Percentiles rank a stretch among this genome's conserved stretches.
Conservation (phyloP, 2,797 vertebrate species). For the Pipistrellus kuhlii region DNA sequence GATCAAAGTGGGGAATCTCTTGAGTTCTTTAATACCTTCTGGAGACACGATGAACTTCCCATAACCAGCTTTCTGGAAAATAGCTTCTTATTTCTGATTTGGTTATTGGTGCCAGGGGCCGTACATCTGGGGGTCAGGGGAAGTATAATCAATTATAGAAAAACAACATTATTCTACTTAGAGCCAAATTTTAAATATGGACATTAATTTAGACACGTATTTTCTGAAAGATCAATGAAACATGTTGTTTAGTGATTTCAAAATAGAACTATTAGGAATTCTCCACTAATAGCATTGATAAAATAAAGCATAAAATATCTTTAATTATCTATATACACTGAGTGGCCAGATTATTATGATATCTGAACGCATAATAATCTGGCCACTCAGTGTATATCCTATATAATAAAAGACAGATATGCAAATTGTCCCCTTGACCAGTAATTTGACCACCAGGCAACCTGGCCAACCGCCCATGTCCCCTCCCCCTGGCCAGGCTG, state of each 20-base stretch:
- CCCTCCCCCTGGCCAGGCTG: too few relatives aligned
- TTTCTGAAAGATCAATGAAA: constrained; percentile 55
- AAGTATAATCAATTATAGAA: constrained; percentile 26
- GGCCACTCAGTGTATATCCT: too few relatives aligned
- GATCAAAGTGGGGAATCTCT: background rate
- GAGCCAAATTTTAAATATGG: constrained; percentile 37
- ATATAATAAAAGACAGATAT: too few relatives aligned
- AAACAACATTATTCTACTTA: constrained; percentile 48
- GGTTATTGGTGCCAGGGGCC: constrained; percentile 83
- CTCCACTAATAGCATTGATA: background rate
- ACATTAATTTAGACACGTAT: background rate
- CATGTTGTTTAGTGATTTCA: constrained; percentile 36
- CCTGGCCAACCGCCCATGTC: too few relatives aligned
- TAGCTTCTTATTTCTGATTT: constrained; percentile 91
- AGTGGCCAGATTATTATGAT: too few relatives aligned
- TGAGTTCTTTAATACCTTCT: constrained; percentile 80
- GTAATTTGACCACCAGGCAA: too few relatives aligned
- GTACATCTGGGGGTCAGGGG: constrained; percentile 81
- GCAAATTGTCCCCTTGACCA: too few relatives aligned
- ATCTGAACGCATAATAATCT: too few relatives aligned
- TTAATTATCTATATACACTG: background rate
- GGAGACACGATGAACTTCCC: constrained; percentile 91
- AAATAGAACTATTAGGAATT: constrained; percentile 34
- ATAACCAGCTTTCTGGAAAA: constrained; percentile 98
- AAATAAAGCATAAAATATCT: constrained; percentile 14